Base-by-base conservation (phyloP, 2,113 vertebrate genomes). In the Enhydra lutris region DNA sequence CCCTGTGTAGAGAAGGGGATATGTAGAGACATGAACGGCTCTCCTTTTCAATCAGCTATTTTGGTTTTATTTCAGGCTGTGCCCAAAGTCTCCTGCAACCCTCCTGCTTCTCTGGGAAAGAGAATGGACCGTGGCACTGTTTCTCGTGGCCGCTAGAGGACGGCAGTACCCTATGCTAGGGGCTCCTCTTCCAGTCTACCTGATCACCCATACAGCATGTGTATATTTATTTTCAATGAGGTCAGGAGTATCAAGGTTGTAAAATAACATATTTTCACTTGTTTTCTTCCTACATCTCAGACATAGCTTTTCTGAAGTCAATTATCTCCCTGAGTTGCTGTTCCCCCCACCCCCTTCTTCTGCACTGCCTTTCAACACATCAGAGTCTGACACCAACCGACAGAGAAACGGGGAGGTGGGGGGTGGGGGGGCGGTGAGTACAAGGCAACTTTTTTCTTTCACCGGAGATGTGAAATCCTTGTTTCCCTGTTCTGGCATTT, bases 171-270 rank as follows among this genome's bases (percentile, higher is more conserved):
- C 95, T 36, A 6, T 20, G 0, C 82, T 94, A 45, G 42, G 45
- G 8, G 31, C 52, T 59, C 18, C 0, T 47, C 63, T 67, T 74
- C 1, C 81, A 2, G 85, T 67, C 47, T 47, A 80, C 92, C 98
- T 96, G 34, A 8, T 59, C 8, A 36, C 95, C 83, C 73, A 0
- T 78, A 65, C 96, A 87, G 67, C 45, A 3, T 4, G 92, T 73
- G 96, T 95, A 1, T 98, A 96, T 98, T 98, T 98, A 98, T 99
- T 98, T 98, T 98, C 98, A 93, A 82, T 26, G 98, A 97, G 98
- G 98, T 99, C 98, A 98, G 97, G 97, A 98, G 98, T 96, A 98
- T 80, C 98, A 98, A 98, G 98, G 99, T 98, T 98, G 98, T 99
- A 99, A 99, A 99, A 99, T 98, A 98, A 99, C 98, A 94, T 88